Base-by-base conservation (phyloP, 1,140 invertebrate genomes). In the Odontomachus brunneus region DNA sequence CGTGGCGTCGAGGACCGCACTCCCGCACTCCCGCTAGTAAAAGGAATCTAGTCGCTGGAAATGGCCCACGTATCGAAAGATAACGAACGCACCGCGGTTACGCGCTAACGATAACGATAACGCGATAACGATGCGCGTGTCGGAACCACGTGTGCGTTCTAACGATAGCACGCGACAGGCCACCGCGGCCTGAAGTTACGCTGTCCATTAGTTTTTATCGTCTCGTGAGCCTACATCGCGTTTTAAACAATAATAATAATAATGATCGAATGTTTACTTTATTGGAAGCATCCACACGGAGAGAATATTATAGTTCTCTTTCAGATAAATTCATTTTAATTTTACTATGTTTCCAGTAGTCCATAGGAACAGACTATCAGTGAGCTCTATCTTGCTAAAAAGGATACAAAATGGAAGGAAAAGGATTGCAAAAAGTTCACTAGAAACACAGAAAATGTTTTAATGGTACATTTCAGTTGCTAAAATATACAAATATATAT, bases 131-230 rank as follows among this genome's bases (percentile, higher is more conserved):
- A 38, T 75, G 66, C 17, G 26, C 26, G 22, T 69, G 63, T 9
- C 53, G 24, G 38, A 2, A 5, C 29, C 29, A 33, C 48, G 53
- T 49, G 33, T 44, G 55, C 22, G 48, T 59, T 55, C 4, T 51
- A 53, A 85, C 76, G 83, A 82, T 83, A 85, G 51, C 62, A 29
- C 57, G 57, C 7, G n/a, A 5, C 17, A 17, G 26, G 51, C 17
- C 33, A 80, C 87, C 12, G 48, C 15, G 17, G 51, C 19, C 22
- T 67, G 75, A 75, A 59, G 60, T 81, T 59, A 60, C 59, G 44
- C 19, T 60, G 59, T 51, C 33, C 69, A 84, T 88, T 88, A 84
- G 44, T 75, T 88, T 82, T 87, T 88, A 87, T 88, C 82, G 48
- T 19, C n/a, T 22, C 14, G 33, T 26, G 59, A 76, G 22, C 14